A percentile compares a stretch with the other conserved stretches of the same genome.
Conservation (phyloP, 2,888 invertebrate genomes). For the Microdon myrmicae region DNA sequence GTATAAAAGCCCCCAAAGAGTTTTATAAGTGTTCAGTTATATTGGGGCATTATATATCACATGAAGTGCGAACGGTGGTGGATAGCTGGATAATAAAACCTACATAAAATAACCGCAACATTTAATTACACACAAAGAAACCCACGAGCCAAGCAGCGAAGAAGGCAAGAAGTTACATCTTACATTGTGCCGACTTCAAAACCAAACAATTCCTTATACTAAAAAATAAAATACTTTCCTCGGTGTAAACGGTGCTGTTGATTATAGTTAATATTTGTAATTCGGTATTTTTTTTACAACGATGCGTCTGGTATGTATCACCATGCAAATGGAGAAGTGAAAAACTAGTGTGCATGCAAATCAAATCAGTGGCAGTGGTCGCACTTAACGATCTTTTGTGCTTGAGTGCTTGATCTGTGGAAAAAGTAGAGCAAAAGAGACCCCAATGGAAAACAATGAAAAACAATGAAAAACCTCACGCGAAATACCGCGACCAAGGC, state of each 20-base stretch:
- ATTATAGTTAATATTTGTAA: too few species aligned
- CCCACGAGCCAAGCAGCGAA: too few species aligned
- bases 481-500: slow-evolving; percentile 15
- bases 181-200: too few species aligned
- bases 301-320: slow-evolving; percentile 38
- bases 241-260: too few species aligned
- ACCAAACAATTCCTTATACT: too few species aligned
- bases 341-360: too few species aligned
- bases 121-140: too few species aligned
- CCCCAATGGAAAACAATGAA: background rate
- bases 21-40: slow-evolving; percentile 61
- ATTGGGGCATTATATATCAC: slow-evolving; percentile 56
- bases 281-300: background rate
- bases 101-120: too few species aligned
- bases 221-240: too few species aligned
- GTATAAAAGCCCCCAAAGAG: slow-evolving; percentile 62
- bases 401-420: slow-evolving; percentile 2
- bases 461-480: background rate
- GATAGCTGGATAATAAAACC: too few species aligned
- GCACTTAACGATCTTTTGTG: slow-evolving; percentile 10
- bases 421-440: slow-evolving; percentile 11
- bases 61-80: slow-evolving; percentile 43
- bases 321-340: background rate
- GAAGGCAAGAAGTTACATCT: too few species aligned
- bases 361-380: too few species aligned